phyloP scores from a whole-genome alignment of 2,797 vertebrate species.

The Vireo griseus region DNA sequence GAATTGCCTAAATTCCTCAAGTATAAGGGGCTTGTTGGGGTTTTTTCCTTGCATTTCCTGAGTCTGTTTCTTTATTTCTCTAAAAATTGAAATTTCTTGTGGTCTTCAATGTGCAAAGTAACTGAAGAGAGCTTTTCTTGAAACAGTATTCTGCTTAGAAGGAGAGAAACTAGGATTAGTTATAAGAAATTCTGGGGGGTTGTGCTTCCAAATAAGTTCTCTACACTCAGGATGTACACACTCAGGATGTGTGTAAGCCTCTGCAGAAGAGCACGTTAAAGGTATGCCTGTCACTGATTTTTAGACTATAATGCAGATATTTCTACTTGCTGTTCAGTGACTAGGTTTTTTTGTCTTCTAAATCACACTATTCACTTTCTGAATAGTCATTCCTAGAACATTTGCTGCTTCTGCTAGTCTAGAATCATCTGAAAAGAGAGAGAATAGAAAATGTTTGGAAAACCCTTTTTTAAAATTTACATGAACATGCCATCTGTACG shows the following conservation, averaged over 20 bases:
- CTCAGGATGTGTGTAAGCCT: not conserved
- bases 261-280: not conserved
- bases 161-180: not conserved
- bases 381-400: not conserved
- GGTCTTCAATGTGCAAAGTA: not conserved
- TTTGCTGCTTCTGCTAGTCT: not conserved
- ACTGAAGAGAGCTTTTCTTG: not conserved
- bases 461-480: constrained; percentile 24
- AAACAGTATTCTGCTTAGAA: not conserved
- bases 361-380: not conserved
- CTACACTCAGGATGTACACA: not conserved
- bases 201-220: not conserved
- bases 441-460: constrained; percentile 13
- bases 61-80: not conserved
- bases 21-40: not conserved
- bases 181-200: not conserved
- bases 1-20: not conserved
- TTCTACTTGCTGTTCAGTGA: not conserved
- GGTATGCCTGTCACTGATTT: not conserved
- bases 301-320: not conserved
- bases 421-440: not conserved
- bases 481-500: constrained; percentile 46
- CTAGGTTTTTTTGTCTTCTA: not conserved
- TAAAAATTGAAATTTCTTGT: not conserved
- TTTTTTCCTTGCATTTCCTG: not conserved